Percentiles rank a stretch among this genome's conserved stretches.
phyloP scores from a whole-genome alignment of 1,140 invertebrate genomes.

The Penaeus japonicus region DNA sequence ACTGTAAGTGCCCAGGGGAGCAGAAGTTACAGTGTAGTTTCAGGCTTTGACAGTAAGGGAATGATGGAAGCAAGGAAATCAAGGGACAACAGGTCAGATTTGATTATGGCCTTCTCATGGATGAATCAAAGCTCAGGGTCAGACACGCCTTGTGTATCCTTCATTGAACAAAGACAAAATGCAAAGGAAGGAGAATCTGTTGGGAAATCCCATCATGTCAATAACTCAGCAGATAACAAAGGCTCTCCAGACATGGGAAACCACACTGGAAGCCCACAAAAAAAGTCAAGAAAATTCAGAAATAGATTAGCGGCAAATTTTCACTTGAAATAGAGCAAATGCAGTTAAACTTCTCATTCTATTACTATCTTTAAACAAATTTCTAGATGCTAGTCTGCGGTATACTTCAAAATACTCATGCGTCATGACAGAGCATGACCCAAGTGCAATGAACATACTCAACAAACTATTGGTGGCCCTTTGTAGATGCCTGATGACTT shows the following conservation, averaged over 20 bases:
- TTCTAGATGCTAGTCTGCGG: no score
- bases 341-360: no score
- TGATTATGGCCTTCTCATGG: conserved; percentile 48
- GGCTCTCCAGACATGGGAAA: neutral
- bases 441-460: no score
- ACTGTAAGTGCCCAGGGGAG: conserved; percentile 25
- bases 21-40: neutral
- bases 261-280: neutral
- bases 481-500: no score
- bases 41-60: neutral
- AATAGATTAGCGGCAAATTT: conserved; percentile 51
- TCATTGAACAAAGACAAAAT: conserved; percentile 35
- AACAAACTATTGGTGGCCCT: no score
- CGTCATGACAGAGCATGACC: no score
- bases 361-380: no score
- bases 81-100: conserved; percentile 24
- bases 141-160: conserved; percentile 46
- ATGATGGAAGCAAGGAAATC: neutral
- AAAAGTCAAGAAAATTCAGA: conserved; percentile 43
- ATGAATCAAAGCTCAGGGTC: conserved; percentile 39
- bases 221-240: neutral
- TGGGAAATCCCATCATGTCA: neutral
- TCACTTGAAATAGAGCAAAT: conserved; percentile 14
- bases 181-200: conserved; percentile 1
- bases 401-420: no score